phyloP scores from a whole-genome alignment of 2,113 vertebrate species.

The Serilophus lunatus region DNA sequence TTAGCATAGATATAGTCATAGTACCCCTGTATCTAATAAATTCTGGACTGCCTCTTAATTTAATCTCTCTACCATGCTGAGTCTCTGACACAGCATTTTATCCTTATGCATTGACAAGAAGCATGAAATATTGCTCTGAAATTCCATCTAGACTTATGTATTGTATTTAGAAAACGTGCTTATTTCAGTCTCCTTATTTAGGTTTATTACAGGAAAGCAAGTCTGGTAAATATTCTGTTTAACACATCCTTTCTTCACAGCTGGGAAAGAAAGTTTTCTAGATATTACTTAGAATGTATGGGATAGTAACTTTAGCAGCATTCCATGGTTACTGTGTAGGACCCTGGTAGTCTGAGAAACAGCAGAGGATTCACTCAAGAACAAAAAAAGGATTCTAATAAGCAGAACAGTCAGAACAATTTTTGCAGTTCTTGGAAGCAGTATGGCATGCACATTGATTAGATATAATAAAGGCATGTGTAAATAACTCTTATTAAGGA shows the following conservation, averaged over 20 bases:
- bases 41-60: too few relatives aligned
- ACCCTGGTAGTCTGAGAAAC: constrained; percentile 33
- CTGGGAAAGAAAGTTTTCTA: not conserved
- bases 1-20: too few relatives aligned
- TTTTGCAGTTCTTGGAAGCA: constrained; percentile 45
- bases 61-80: too few relatives aligned
- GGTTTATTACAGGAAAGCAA: not conserved
- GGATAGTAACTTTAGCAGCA: not conserved
- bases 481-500: constrained; percentile 38
- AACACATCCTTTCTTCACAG: not conserved
- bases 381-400: constrained; percentile 16
- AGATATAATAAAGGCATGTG: constrained; percentile 33
- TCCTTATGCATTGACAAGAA: too few relatives aligned
- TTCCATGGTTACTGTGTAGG: not conserved
- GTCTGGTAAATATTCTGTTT: not conserved
- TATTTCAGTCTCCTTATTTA: not conserved
- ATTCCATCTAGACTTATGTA: not conserved
- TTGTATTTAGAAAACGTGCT: not conserved
- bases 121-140: too few relatives aligned
- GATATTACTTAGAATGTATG: not conserved
- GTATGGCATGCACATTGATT: constrained; percentile 34
- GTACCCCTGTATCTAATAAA: too few relatives aligned
- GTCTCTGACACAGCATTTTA: too few relatives aligned
- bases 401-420: constrained; percentile 24
- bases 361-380: not conserved